Base-by-base conservation (phyloP, 2,797 vertebrate genomes). In the Sebastes taczanowskii region DNA sequence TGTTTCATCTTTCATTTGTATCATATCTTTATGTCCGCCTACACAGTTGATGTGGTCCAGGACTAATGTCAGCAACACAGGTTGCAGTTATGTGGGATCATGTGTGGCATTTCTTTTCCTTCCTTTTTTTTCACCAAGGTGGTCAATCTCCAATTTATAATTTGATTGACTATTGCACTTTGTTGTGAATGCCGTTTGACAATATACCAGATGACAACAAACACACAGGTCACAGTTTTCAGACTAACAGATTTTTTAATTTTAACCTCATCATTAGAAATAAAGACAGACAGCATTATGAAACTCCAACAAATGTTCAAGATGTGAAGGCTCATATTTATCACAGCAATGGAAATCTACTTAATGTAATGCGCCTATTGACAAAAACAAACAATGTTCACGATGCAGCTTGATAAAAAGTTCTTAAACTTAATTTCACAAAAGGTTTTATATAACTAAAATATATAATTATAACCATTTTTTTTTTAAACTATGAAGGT, bases 191-290 rank as follows among this genome's bases (percentile, higher is more conserved):
- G 6, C 7, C 3, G 32, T 32, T 1, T 65, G 10, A 71, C 5
- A 60, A 16, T 13, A 64, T 22, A 65, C 11, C 14, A 20, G 14
- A 66, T 30, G 11, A 78, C 60, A 74, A 52, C n/a, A 59, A 61
- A 66, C 18, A 73, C 63, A 67, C 25, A 46, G 1, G 1, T 35
- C 23, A 34, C 9, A 62, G 23, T 52, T 18, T 75, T 73, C 7
- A 71, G 25, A 71, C 13, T 22, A 46, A 74, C 56, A 70, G 11
- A 66, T 27, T 86, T 27, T 86, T 86, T 83, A 73, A 66, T 90
- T 77, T 71, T 11, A 74, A 70, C 23, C 66, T 4, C 46, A 70
- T 20, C 3, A 11, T 67, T 35, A 53, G 25, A 84, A 82, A 88
- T 60, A 5, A 71, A 69, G 23, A 82, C 53, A 65, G 16, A 85